phyloP scores from a whole-genome alignment of 2,888 invertebrate species.

The Entomobrya proxima region DNA sequence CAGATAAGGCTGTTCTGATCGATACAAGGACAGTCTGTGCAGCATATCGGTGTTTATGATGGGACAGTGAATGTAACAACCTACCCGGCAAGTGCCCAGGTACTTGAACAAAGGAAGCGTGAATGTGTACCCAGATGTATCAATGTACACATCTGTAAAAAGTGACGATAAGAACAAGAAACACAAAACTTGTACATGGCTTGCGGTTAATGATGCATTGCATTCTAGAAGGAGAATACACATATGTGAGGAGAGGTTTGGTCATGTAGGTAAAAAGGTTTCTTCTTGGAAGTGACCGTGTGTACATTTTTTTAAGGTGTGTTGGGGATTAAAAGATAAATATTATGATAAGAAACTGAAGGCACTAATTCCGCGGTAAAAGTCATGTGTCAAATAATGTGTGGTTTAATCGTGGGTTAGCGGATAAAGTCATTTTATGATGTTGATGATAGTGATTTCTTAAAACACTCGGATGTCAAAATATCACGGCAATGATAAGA shows the following conservation, averaged over 20 bases:
- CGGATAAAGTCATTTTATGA: slow-evolving; percentile 42
- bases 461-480: slow-evolving; percentile 36
- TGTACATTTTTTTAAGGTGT: neutral
- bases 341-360: neutral
- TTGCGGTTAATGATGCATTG: neutral
- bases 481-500: slow-evolving; percentile 20
- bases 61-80: slow-evolving; percentile 91
- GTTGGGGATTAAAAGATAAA: neutral
- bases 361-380: too few relatives aligned
- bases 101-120: slow-evolving; percentile 94
- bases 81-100: slow-evolving; percentile 88
- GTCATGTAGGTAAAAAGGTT: too few relatives aligned
- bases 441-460: too few relatives aligned
- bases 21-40: slow-evolving; percentile 81
- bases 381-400: slow-evolving; percentile 27
- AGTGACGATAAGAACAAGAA: slow-evolving; percentile 4
- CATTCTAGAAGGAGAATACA: too few relatives aligned
- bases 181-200: neutral
- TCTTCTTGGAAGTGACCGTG: too few relatives aligned
- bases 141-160: slow-evolving; percentile 88
- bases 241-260: neutral
- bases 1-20: slow-evolving; percentile 53
- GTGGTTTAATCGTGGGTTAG: slow-evolving; percentile 7
- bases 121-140: slow-evolving; percentile 96
- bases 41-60: slow-evolving; percentile 94